These are phyloP conservation scores for Oncorhynchus mykiss DNA, from an alignment of 2,113 vertebrate species.

Conservation along the genomic window DNA sequence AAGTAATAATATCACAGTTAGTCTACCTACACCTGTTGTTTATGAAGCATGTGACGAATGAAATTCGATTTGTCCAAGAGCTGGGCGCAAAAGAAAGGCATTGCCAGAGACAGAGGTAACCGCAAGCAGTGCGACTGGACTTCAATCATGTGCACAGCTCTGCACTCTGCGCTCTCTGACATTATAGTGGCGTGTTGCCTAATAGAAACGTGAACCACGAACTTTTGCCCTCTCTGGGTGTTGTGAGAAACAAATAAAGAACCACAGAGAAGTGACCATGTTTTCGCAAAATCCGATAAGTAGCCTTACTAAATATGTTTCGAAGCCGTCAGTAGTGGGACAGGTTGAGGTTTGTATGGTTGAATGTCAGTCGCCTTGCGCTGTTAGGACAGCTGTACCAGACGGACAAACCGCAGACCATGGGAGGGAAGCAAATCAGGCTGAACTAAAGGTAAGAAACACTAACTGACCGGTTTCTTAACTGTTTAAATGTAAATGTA, in stretches of 20 bases:
- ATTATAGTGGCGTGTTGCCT: not conserved
- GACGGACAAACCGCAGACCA: not conserved
- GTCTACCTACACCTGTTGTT: no score
- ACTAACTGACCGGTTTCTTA: not conserved
- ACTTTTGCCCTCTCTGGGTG: conserved; percentile 51
- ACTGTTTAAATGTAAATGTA: not conserved
- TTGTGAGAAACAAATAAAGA: conserved; percentile 12
- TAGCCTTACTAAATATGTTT: conserved; percentile 10
- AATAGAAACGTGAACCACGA: conserved; percentile 22
- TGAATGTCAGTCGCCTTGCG: conserved; percentile 35
- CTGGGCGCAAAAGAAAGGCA: not conserved
- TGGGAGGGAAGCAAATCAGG: not conserved
- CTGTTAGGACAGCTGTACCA: conserved; percentile 24
- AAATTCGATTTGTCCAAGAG: not conserved
- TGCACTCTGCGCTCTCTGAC: not conserved
- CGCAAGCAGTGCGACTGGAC: not conserved
- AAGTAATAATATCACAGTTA: no score
- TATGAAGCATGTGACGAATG: no score
- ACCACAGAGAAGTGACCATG: conserved; percentile 32
- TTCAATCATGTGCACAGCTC: not conserved
- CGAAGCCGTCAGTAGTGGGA: not conserved
- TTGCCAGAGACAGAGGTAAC: not conserved
- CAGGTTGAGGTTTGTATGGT: conserved; percentile 57
- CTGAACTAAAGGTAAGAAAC: not conserved
- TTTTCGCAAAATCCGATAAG: conserved; percentile 41